Evolutionary conservation across 2,888 invertebrate species (phyloP).

Genomic region (Amblyjoppa proteus): DNA sequence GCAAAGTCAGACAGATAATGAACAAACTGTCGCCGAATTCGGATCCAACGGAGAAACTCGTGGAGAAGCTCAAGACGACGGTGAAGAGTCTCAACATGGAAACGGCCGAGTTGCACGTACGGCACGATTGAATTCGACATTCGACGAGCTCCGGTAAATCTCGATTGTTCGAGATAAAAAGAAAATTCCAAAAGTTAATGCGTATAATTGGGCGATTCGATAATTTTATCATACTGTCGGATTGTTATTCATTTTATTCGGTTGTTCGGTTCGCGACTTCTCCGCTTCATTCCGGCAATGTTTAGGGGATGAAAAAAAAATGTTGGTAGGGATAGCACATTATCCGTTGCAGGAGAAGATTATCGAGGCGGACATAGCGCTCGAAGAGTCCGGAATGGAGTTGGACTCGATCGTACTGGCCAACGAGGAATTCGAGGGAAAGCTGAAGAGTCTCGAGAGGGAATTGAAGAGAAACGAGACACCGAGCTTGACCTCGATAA

Average conservation of each 20-base stretch:
- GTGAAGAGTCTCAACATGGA: constrained; percentile 76
- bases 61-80: constrained; percentile 70
- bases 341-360: constrained; percentile 77
- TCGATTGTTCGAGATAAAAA: constrained; percentile 65
- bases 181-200: background rate
- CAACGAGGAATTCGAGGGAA: constrained; percentile 77
- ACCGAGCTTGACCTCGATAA: constrained; percentile 77
- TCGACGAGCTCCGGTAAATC: constrained; percentile 75
- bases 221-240: background rate
- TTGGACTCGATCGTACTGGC: constrained; percentile 76
- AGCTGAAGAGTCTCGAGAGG: constrained; percentile 71
- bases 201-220: background rate
- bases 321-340: background rate
- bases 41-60: constrained; percentile 78
- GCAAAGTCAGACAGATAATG: constrained; percentile 78
- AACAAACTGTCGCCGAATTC: constrained; percentile 72
- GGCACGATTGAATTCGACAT: constrained; percentile 75
- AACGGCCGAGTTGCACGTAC: constrained; percentile 82
- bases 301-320: constrained; percentile 1
- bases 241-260: background rate
- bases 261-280: background rate
- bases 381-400: constrained; percentile 79
- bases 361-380: constrained; percentile 78
- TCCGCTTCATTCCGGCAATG: background rate
- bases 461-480: constrained; percentile 67